phyloP scores from a whole-genome alignment of 2,797 vertebrate species.

The Macropus fuliginosus region DNA sequence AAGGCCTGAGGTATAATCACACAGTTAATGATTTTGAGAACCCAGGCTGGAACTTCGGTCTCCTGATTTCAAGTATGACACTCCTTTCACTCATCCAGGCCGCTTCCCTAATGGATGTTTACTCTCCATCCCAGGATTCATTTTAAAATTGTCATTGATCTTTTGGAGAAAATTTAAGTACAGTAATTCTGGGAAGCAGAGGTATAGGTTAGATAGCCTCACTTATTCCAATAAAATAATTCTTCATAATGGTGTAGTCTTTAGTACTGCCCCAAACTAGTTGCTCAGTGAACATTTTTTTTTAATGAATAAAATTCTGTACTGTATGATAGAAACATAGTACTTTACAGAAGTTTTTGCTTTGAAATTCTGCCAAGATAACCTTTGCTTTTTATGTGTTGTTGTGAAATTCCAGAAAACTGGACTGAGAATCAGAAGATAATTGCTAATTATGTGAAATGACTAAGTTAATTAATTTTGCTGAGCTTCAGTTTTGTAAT shows the following conservation, averaged over 20 bases:
- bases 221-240: not conserved
- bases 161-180: not conserved
- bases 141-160: conserved; percentile 14
- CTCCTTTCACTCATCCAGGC: not conserved
- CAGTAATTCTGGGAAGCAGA: not conserved
- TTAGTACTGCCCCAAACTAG: not conserved
- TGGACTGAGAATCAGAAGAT: not conserved
- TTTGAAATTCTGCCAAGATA: not conserved
- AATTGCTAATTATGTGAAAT: not conserved
- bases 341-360: conserved; percentile 32
- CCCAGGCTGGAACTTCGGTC: not conserved
- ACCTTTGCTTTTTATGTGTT: not conserved
- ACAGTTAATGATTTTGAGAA: not conserved
- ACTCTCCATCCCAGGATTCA: not conserved
- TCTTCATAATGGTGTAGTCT: conserved; percentile 12
- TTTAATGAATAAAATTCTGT: conserved; percentile 26
- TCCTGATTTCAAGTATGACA: not conserved
- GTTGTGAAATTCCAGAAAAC: not conserved
- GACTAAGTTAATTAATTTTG: not conserved
- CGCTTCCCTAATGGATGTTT: not conserved
- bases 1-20: too few relatives aligned
- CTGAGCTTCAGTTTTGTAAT: not conserved
- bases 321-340: not conserved
- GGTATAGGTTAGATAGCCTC: not conserved
- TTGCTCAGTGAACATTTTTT: not conserved